A percentile compares a stretch with the other conserved stretches of the same genome.
These are phyloP conservation scores for Dolichallabes microphthalmus DNA, from an alignment of 2,113 vertebrate genomes.

Conservation along the genomic window DNA sequence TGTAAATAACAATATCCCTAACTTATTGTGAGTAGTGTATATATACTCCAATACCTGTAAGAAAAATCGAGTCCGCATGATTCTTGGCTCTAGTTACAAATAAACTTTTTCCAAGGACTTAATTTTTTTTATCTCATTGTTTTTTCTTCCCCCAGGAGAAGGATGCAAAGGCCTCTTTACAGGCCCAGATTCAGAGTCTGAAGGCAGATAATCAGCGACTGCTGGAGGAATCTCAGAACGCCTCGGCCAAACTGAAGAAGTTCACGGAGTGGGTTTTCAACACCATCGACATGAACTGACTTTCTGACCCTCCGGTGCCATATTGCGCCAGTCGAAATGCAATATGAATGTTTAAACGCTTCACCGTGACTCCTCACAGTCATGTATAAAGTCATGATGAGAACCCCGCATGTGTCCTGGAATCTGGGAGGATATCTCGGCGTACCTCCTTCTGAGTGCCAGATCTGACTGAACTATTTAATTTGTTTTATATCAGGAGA, in stretches of 20 bases:
- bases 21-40: no score
- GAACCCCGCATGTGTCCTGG: conserved; percentile 23
- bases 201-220: conserved; percentile 96
- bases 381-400: background rate
- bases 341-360: background rate
- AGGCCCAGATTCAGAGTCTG: conserved; percentile 90
- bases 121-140: background rate
- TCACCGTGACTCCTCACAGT: background rate
- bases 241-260: conserved; percentile 95
- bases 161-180: conserved; percentile 86
- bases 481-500: background rate
- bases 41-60: no score
- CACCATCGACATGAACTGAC: conserved; percentile 98
- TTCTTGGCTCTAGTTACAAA: background rate
- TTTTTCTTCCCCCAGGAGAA: conserved; percentile 77
- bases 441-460: background rate
- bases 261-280: conserved; percentile 99
- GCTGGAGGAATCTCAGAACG: conserved; percentile 94
- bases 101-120: conserved; percentile 3
- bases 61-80: no score
- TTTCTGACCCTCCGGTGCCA: background rate
- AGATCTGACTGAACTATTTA: background rate
- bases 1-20: no score
- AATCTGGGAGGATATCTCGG: background rate
- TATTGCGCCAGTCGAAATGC: background rate